phyloP scores from a whole-genome alignment of 35 echinoderm and acorn worm genomes.

The Patiria miniata region DNA sequence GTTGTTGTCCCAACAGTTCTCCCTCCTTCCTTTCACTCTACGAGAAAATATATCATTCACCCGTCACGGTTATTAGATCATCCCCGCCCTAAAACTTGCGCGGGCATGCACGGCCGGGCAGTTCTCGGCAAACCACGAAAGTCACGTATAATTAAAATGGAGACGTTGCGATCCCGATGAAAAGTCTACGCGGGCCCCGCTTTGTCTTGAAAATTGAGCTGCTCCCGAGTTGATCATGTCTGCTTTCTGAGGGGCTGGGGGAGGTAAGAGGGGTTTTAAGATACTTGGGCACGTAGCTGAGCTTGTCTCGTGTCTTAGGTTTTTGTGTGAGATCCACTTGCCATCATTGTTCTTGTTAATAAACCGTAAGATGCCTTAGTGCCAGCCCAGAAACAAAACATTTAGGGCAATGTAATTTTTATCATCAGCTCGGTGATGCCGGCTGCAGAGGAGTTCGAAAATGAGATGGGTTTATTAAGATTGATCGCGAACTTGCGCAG shows the following conservation, averaged over 20 bases:
- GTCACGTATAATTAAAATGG: no score
- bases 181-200: background rate
- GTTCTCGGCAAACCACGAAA: no score
- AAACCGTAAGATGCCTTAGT: background rate
- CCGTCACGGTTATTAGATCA: conserved; percentile 11
- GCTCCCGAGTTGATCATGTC: background rate
- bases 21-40: background rate
- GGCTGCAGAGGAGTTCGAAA: no score
- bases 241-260: background rate
- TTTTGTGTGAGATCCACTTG: background rate
- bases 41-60: background rate
- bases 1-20: background rate
- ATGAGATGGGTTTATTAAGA: no score
- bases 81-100: conserved; percentile 1
- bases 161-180: no score
- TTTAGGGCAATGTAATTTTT: background rate
- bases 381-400: background rate
- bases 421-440: background rate
- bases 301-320: background rate
- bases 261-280: background rate
- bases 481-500: no score
- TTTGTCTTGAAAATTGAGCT: conserved; percentile 19
- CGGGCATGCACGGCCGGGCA: background rate
- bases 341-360: background rate
- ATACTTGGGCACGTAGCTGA: background rate